Evolutionary conservation across 2,888 invertebrate species (phyloP).

Genomic region (Plagiodera versicolora): DNA sequence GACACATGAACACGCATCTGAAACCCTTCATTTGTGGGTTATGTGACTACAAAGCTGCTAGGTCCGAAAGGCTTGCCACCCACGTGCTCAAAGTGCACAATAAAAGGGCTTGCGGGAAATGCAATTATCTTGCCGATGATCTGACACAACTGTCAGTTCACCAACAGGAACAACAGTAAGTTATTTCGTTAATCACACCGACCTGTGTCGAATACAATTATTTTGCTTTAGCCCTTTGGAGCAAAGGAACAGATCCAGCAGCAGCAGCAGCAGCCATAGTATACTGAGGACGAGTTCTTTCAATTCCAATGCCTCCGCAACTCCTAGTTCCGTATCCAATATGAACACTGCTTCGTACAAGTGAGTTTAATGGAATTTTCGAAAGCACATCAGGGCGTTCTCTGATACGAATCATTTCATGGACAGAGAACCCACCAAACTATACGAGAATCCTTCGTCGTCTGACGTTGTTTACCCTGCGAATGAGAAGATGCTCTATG

Average conservation of each 20-base stretch:
- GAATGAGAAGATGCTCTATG: no score
- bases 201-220: no score
- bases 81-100: conserved; percentile 92
- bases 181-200: conserved; percentile 36
- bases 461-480: no score
- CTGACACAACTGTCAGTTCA: conserved; percentile 77
- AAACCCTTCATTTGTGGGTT: conserved; percentile 89
- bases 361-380: conserved; percentile 37
- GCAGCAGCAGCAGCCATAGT: conserved; percentile 56
- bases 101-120: conserved; percentile 86
- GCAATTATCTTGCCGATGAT: conserved; percentile 84
- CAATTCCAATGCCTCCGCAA: conserved; percentile 39
- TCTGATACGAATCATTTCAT: no score
- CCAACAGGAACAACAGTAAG: conserved; percentile 76
- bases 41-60: conserved; percentile 92
- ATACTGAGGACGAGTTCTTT: conserved; percentile 49
- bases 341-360: conserved; percentile 45
- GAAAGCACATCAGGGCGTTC: no score
- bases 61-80: conserved; percentile 85
- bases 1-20: conserved; percentile 89
- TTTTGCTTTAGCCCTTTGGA: conserved; percentile 66
- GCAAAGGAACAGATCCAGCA: conserved; percentile 62
- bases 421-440: no score
- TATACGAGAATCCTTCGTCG: no score
- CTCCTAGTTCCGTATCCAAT: conserved; percentile 40